phyloP scores from a whole-genome alignment of 1,140 invertebrate genomes.

The Pogonomyrmex californicus region DNA sequence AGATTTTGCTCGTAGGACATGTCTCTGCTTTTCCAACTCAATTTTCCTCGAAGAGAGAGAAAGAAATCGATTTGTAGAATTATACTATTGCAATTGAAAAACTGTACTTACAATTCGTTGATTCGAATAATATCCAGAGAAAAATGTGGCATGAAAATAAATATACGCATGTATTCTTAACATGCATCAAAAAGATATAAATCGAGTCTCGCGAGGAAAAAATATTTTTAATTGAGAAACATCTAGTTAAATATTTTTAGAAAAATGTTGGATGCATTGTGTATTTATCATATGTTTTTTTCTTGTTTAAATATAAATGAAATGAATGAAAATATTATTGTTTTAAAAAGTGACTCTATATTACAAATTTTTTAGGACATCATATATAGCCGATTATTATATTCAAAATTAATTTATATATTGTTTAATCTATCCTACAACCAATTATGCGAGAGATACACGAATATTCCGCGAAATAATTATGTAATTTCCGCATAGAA shows the following conservation, averaged over 20 bases:
- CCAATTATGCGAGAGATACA: slow-evolving; percentile 25
- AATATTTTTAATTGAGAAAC: background rate
- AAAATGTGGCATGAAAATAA: slow-evolving; percentile 14
- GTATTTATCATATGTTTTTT: background rate
- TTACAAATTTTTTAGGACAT: background rate
- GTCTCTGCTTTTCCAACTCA: background rate
- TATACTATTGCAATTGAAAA: background rate
- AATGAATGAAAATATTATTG: background rate
- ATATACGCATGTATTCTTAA: background rate
- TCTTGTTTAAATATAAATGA: background rate
- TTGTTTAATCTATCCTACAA: slow-evolving; percentile 41
- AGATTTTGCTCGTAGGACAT: background rate
- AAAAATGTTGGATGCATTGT: background rate
- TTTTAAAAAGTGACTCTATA: slow-evolving; percentile 18
- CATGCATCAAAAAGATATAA: background rate
- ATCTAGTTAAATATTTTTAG: background rate
- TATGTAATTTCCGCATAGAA: slow-evolving; percentile 50
- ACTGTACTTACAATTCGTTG: background rate
- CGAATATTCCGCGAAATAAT: slow-evolving; percentile 47
- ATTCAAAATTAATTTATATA: slow-evolving; percentile 37
- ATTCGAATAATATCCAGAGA: background rate
- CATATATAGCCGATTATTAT: slow-evolving; percentile 13
- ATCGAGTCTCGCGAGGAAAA: background rate
- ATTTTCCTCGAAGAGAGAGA: background rate
- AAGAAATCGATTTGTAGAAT: background rate